Evolutionary conservation across 2,888 invertebrate species (phyloP), one percentile per base, ranked within the genome.

Genomic region (Criorhina ranunculi): DNA sequence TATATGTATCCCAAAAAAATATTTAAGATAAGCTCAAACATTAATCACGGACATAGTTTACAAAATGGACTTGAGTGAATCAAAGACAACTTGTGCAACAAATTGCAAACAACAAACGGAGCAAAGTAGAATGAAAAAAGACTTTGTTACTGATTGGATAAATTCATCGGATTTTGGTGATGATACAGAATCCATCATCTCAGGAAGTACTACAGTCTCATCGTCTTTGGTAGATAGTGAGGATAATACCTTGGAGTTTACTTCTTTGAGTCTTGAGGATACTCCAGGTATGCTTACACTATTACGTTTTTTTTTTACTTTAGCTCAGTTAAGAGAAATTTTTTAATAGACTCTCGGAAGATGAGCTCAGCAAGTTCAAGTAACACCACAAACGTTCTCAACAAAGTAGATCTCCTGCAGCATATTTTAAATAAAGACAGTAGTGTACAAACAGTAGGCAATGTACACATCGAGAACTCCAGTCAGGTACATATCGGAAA

Each of bases 401-500:
- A 86, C 29, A 88, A 89, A 12, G 86, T 88, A 9, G 89, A 91
- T 12, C 87, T 89, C 4, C 44, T 91, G 0, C 88, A 90, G 37
- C 73, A 83, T 24, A 62, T 91, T 2, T 78, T 90, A 33, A 91
- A 90, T 67, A 88, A 89, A 6, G 88, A 89, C 15, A 91, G 88
- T 79, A 90, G 88, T 33, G 87, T 90, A n/a, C 90, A 91, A 79
- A 90, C 90, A 0, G 88, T 90, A 66, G 90, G 90, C 59, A 90
- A 92, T 87, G 90, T 92, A 0, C 89, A 90, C 31, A 91, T 93
- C 37, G 90, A 91, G 76, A 91, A 92, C 72, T 93, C 93, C 0
- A 90, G 90, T 37, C 91, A 92, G 82, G 92, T 93, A 0, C 92
- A 92, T 83, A 90, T 93, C 64, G 93, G 93, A 31, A 92, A 93